phyloP scores from a whole-genome alignment of 2,888 invertebrate species.

The Amblyjoppa fuscipennis region DNA sequence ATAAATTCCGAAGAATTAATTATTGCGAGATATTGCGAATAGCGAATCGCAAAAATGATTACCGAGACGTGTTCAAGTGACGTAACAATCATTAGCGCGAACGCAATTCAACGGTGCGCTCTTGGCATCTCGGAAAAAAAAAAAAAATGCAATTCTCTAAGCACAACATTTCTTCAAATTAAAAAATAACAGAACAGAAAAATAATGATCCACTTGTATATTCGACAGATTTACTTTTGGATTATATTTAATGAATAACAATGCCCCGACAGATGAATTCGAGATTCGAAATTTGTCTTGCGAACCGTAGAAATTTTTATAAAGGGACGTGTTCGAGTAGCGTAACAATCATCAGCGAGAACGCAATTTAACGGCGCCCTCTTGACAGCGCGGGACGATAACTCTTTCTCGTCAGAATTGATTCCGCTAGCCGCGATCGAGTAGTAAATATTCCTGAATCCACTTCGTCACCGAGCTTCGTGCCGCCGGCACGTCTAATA shows the following conservation, averaged over 20 bases:
- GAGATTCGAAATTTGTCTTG: neutral
- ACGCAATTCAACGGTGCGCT: too few species aligned
- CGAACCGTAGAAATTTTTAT: neutral
- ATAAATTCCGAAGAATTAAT: too few species aligned
- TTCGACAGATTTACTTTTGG: too few species aligned
- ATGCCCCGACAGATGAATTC: neutral
- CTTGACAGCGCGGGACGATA: slow-evolving; percentile 37
- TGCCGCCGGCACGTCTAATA: slow-evolving; percentile 46
- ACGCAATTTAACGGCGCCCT: neutral
- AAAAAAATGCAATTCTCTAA: neutral
- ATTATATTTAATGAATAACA: neutral
- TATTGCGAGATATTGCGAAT: too few species aligned
- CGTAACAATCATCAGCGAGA: neutral
- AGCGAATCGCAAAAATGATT: too few species aligned
- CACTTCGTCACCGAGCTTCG: slow-evolving; percentile 48
- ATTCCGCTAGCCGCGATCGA: slow-evolving; percentile 24
- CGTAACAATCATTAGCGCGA: too few species aligned
- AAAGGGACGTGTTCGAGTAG: neutral
- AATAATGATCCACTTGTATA: neutral
- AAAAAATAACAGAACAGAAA: neutral
- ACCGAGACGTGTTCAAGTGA: too few species aligned
- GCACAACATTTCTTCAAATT: too few species aligned
- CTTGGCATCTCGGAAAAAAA: neutral
- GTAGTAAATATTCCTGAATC: slow-evolving; percentile 52
- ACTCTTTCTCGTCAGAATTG: slow-evolving; percentile 48